Base-by-base conservation (phyloP, 2,797 vertebrate species). In the Arrhamphus sclerolepis region DNA sequence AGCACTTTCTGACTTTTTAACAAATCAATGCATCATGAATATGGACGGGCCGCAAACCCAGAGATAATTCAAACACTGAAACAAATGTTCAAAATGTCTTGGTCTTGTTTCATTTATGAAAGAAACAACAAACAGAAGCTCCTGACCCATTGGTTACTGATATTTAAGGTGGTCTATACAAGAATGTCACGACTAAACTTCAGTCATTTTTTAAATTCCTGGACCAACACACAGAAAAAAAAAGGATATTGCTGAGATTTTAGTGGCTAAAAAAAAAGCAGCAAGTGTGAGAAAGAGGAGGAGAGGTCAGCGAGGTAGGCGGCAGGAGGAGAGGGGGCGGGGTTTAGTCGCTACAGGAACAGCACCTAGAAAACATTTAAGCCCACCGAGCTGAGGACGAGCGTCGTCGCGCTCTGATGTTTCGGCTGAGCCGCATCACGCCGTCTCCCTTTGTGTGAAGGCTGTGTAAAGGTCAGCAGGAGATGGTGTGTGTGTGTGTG, bases 281-380 rank as follows among this genome's bases (percentile, higher is more conserved):
- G 57, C 42, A 14, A 31, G 20, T 34, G 44, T 10, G 51, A 48
- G 29, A n/a, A 24, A 22, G 29, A n/a, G 11, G 20, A 31, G 53
- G 55, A 31, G 7, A 26, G 51, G 71, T 46, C 57, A 67, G 80
- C 60, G 82, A 87, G 84, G 85, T 87, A 88, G 83, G 82, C 62
- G 63, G 80, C 31, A 26, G 3, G 2, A 26, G 24, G 28, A 18
- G 28, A 5, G 42, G n/a, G 28, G 16, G 42, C 0, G 4, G 56
- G 50, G 56, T 22, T 72, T 61, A 26, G 34, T 71, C 39, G 82
- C 89, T 91, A 89, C 80, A 83, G 75, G 71, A 78, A 84, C 65
- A 82, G 79, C 89, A 88, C 84, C 87, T 78, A 77, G 80, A 51
- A 77, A 73, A 68, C 69, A 84, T 62, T 82, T 68, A 83, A 82